Percentiles rank a stretch among this genome's conserved stretches.
phyloP scores from a whole-genome alignment of 2,888 invertebrate species.

The Hesperia comma region DNA sequence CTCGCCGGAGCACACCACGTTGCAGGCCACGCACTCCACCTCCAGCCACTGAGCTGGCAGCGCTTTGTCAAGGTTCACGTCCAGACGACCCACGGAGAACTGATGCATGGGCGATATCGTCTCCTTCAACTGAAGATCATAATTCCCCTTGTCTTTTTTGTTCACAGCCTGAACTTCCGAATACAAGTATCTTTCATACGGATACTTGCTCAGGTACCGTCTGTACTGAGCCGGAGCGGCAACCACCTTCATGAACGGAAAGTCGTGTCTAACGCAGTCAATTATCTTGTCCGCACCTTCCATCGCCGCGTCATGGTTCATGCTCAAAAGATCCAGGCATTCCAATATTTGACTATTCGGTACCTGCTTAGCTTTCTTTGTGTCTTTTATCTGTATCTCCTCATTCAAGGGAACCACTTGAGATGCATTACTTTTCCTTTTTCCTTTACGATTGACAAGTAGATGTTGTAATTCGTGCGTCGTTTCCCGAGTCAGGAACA shows the following conservation, averaged over 20 bases:
- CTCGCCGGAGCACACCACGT: background rate
- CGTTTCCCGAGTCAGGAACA: conserved; percentile 20
- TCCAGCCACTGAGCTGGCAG: conserved; percentile 21
- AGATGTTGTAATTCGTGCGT: conserved; percentile 6
- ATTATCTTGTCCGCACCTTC: conserved; percentile 13
- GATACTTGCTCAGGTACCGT: conserved; percentile 16
- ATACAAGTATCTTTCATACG: conserved; percentile 24
- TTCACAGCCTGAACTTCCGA: background rate
- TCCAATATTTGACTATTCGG: background rate
- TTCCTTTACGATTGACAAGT: conserved; percentile 8
- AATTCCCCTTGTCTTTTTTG: background rate
- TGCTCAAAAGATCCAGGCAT: conserved; percentile 4
- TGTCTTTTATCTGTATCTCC: conserved; percentile 2
- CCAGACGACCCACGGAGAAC: conserved; percentile 13
- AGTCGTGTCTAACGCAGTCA: background rate
- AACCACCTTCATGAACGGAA: background rate
- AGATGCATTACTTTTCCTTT: background rate
- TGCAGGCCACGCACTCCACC: conserved; percentile 16
- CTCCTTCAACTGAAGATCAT: conserved; percentile 27
- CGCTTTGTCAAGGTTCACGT: background rate
- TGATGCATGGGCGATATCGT: conserved; percentile 17
- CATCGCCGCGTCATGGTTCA: background rate
- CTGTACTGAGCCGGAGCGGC: conserved; percentile 4
- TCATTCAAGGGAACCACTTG: background rate
- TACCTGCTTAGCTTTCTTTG: background rate